A percentile compares a stretch with the other conserved stretches of the same genome.
phyloP scores from a whole-genome alignment of 2,797 vertebrate genomes.

The Atherinosoma microstoma region DNA sequence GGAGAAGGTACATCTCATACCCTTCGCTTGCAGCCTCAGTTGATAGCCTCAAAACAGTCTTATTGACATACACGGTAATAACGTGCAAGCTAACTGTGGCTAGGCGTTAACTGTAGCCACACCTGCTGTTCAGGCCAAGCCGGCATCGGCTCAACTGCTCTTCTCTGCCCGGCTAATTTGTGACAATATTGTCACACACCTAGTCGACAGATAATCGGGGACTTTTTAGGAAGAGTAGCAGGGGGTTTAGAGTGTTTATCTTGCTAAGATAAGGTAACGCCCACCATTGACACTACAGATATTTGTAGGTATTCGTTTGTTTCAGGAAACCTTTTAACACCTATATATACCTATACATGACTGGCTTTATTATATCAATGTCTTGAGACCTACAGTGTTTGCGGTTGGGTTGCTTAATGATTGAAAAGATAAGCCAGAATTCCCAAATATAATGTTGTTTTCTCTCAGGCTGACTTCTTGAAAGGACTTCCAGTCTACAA shows the following conservation, averaged over 20 bases:
- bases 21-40: too few relatives aligned
- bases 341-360: too few relatives aligned
- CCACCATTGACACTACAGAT: conserved; percentile 23
- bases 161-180: not conserved
- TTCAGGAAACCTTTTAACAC: not conserved
- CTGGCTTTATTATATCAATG: not conserved
- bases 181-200: conserved; percentile 5
- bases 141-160: conserved; percentile 43
- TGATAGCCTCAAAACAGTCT: not conserved
- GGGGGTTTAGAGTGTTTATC: not conserved
- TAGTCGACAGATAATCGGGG: not conserved
- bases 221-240: too few relatives aligned
- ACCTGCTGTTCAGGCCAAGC: conserved; percentile 60
- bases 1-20: conserved; percentile 72
- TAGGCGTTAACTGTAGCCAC: conserved; percentile 52
- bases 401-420: not conserved
- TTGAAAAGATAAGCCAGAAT: not conserved
- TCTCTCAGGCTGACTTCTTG: conserved; percentile 94
- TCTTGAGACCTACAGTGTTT: not conserved
- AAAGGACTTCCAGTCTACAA: conserved; percentile 99
- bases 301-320: not conserved
- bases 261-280: conserved; percentile 47
- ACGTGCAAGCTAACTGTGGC: conserved; percentile 10
- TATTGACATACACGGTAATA: not conserved
- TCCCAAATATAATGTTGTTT: not conserved